Percentiles rank a stretch among this genome's conserved stretches.
Conservation (phyloP, 1,140 invertebrate species). For the Campoletis sonorensis region DNA sequence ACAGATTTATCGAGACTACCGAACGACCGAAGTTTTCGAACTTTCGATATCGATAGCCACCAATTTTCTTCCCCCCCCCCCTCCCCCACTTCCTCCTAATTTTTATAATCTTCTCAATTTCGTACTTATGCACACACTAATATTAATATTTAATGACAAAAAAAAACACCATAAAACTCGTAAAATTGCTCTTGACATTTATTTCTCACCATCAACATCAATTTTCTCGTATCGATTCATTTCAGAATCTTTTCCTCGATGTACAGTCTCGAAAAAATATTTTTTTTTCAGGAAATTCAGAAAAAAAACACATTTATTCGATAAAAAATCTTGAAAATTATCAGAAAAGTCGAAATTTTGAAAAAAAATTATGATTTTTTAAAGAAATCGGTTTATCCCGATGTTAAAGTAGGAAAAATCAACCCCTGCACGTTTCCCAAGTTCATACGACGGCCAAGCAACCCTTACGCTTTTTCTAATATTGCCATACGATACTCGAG, state of each 20-base stretch:
- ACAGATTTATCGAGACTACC: background rate
- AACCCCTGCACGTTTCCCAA: slow-evolving; percentile 9
- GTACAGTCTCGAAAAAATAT: too few species aligned
- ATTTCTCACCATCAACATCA: too few species aligned
- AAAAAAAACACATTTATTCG: too few species aligned
- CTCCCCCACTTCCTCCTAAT: background rate
- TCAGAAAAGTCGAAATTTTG: too few species aligned
- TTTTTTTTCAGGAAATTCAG: too few species aligned
- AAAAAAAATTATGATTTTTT: background rate
- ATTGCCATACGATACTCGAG: slow-evolving; percentile 66
- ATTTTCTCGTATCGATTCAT: too few species aligned
- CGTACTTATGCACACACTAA: background rate
- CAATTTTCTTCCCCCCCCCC: background rate
- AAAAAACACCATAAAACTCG: too few species aligned
- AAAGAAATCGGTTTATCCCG: too few species aligned
- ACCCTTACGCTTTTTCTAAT: slow-evolving; percentile 59
- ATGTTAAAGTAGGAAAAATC: background rate
- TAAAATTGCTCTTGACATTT: too few species aligned
- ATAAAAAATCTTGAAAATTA: too few species aligned
- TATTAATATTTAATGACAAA: too few species aligned
- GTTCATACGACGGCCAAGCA: slow-evolving; percentile 54
- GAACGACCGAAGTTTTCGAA: background rate
- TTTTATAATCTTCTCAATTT: slow-evolving; percentile 6
- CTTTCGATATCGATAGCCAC: slow-evolving; percentile 1
- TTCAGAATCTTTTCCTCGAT: too few species aligned